Percentiles rank a stretch among this genome's conserved stretches.
Conservation (phyloP, 2,888 invertebrate species). For the Lithophane ornitopus region DNA sequence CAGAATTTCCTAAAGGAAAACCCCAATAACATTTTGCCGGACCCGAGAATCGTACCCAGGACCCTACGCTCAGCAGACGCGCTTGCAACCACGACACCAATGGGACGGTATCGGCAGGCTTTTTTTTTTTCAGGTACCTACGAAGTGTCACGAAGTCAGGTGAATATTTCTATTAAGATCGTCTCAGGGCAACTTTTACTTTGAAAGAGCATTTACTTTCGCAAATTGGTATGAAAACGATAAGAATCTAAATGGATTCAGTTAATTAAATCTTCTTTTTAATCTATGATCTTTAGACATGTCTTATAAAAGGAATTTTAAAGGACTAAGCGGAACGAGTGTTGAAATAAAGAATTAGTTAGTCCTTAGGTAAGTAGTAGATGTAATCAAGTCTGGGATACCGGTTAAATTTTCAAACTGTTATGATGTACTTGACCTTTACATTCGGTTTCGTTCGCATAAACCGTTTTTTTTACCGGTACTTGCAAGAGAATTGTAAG, state of each 20-base stretch:
- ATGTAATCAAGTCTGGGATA: too few species aligned
- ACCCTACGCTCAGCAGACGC: too few species aligned
- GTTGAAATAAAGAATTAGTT: neutral
- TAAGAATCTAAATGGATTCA: conserved; percentile 50
- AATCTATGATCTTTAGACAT: conserved; percentile 40
- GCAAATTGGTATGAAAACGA: conserved; percentile 54
- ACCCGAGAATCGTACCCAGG: too few species aligned
- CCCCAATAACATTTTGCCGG: too few species aligned
- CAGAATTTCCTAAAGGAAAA: too few species aligned
- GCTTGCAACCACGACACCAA: too few species aligned
- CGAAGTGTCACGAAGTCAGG: conserved; percentile 11
- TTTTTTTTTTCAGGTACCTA: neutral
- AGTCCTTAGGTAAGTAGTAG: neutral
- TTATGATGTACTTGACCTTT: too few species aligned
- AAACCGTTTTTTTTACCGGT: too few species aligned
- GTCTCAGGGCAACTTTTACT: conserved; percentile 50
- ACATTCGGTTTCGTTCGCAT: too few species aligned
- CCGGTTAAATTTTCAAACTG: too few species aligned
- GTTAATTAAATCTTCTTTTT: conserved; percentile 51
- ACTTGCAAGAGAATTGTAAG: too few species aligned
- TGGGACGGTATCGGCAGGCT: too few species aligned
- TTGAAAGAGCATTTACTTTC: conserved; percentile 50
- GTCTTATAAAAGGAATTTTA: conserved; percentile 3
- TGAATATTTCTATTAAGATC: conserved; percentile 49
- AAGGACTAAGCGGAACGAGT: neutral